Percentiles rank a stretch among this genome's conserved stretches.
Evolutionary conservation across 1,140 invertebrate genomes (phyloP).

Genomic region (Acromyrmex charruanus): DNA sequence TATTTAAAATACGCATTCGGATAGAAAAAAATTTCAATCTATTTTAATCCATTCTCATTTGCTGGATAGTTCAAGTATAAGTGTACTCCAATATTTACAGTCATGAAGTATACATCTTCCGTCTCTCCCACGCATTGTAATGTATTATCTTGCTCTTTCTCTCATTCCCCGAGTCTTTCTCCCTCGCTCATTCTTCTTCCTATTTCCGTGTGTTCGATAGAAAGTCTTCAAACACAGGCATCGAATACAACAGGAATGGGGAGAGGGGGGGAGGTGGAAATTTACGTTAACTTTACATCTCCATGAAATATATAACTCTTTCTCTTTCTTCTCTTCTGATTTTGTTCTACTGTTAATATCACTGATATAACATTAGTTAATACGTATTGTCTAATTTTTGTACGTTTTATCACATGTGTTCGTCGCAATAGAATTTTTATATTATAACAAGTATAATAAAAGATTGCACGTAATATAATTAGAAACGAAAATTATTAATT

Average conservation of each 20-base stretch:
- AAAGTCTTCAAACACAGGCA: background rate
- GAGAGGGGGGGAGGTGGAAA: background rate
- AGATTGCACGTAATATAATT: background rate
- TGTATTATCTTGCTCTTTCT: background rate
- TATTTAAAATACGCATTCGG: no score
- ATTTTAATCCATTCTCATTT: no score
- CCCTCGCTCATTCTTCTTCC: background rate
- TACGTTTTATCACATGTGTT: background rate
- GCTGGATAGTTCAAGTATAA: no score
- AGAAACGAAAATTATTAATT: constrained; percentile 1
- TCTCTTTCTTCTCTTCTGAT: background rate
- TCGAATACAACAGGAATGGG: background rate
- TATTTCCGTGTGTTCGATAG: constrained; percentile 24
- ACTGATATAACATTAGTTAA: no score
- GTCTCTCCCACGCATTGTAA: background rate
- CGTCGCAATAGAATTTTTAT: background rate
- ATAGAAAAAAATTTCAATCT: no score
- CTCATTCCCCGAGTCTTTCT: background rate
- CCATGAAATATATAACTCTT: background rate
- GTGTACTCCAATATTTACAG: no score
- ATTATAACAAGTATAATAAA: background rate
- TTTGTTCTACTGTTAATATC: background rate
- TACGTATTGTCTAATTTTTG: background rate
- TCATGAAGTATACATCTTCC: no score
- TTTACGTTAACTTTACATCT: background rate